A percentile compares a stretch with the other conserved stretches of the same genome.
These are phyloP conservation scores for Tor tambroides DNA, from an alignment of 2,113 vertebrate genomes.

Conservation along the genomic window DNA sequence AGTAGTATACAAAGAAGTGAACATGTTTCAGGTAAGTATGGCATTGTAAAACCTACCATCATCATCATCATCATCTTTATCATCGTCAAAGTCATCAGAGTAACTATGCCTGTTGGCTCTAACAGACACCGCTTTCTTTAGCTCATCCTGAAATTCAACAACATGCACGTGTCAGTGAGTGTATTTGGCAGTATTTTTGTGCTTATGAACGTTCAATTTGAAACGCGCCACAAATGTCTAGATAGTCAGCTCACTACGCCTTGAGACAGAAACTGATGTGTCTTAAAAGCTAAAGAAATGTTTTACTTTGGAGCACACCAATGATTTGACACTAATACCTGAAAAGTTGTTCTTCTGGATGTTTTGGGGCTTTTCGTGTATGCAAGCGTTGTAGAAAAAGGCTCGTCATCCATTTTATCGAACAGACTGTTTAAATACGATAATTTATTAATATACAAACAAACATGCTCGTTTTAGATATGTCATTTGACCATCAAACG, in stretches of 20 bases:
- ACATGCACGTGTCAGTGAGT: not conserved
- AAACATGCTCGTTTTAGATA: not conserved
- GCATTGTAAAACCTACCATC: not conserved
- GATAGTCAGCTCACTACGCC: not conserved
- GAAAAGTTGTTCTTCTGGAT: constrained; percentile 84
- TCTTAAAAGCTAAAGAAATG: not conserved
- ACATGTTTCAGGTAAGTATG: not conserved
- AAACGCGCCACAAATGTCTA: not conserved
- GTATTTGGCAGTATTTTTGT: not conserved
- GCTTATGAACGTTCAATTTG: not conserved
- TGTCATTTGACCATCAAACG: not conserved
- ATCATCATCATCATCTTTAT: constrained; percentile 37
- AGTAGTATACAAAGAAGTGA: not conserved
- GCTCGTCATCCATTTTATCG: constrained; percentile 69
- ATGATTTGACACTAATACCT: constrained; percentile 71
- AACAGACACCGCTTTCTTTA: constrained; percentile 78
- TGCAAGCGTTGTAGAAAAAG: constrained; percentile 76
- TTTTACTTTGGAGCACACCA: not conserved
- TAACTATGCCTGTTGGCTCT: constrained; percentile 75
- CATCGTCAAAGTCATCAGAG: constrained; percentile 83
- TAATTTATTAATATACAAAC: not conserved
- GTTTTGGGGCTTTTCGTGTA: constrained; percentile 82
- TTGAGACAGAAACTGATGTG: not conserved
- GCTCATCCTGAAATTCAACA: constrained; percentile 79
- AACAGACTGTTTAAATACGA: not conserved